Conservation (phyloP, 2,113 vertebrate species). For the Sceloporus tristichus region DNA sequence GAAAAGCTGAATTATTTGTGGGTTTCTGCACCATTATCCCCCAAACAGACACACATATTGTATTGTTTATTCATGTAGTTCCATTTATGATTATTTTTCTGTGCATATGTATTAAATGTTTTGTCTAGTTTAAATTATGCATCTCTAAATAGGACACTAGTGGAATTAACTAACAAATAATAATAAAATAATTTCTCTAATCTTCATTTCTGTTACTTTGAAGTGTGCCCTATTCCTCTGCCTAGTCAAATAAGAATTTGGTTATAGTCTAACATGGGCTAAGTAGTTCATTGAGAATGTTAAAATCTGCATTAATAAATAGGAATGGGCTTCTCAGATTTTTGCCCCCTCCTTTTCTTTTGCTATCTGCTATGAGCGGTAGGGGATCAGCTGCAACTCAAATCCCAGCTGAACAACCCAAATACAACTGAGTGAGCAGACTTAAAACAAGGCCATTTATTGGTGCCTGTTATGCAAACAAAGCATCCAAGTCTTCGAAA, state of each 20-base stretch:
- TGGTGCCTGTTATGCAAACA: slow-evolving; percentile 88
- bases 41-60: not conserved
- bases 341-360: slow-evolving; percentile 55
- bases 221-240: slow-evolving; percentile 58
- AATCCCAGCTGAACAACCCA: slow-evolving; percentile 88
- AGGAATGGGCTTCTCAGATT: slow-evolving; percentile 75
- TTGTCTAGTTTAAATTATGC: slow-evolving; percentile 33
- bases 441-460: slow-evolving; percentile 87
- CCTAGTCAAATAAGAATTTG: slow-evolving; percentile 79
- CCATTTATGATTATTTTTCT: slow-evolving; percentile 52
- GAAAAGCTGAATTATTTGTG: not conserved
- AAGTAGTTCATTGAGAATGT: slow-evolving; percentile 79
- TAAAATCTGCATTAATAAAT: slow-evolving; percentile 85
- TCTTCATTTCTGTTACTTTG: slow-evolving; percentile 72
- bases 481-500: slow-evolving; percentile 84
- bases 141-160: slow-evolving; percentile 45
- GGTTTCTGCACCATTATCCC: not conserved
- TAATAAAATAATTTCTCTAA: slow-evolving; percentile 49
- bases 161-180: slow-evolving; percentile 46
- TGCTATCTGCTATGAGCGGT: slow-evolving; percentile 80
- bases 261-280: slow-evolving; percentile 71
- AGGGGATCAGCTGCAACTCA: slow-evolving; percentile 87
- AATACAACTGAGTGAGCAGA: slow-evolving; percentile 87
- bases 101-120: not conserved
- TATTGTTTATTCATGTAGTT: slow-evolving; percentile 37